Evolutionary conservation across 2,888 invertebrate species (phyloP), one percentile per base, ranked within the genome.

Genomic region (Polylopha cassiicola): DNA sequence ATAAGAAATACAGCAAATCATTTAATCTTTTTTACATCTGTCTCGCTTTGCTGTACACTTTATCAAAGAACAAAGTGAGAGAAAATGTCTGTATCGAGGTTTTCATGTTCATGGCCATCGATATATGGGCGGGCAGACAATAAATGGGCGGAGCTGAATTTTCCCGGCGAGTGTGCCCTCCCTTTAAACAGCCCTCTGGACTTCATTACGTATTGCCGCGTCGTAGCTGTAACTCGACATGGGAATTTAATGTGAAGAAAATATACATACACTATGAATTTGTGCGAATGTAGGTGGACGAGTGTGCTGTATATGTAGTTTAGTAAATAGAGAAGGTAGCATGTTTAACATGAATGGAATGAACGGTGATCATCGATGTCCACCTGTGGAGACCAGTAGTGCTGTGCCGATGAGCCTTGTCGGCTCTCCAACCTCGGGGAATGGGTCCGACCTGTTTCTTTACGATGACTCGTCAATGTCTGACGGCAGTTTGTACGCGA

Each of bases 401-500:
- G 58, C 54, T 2, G 56, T 55, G 10, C 57, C 68, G 2, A 43
- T 59, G 30, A 46, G 58, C 2, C 50, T 57, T 39, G 68, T 54
- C 24, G 61, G 66, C 13, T 77, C 75, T 41, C 88, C 84, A 36
- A 87, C 70, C 55, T 89, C 75, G 51, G 71, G 61, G 0, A 89
- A 84, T 21, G 88, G 90, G 34, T 89, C 91, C 1, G 93, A 93
- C 63, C 86, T 92, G 60, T 91, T 90, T 59, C 80, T 92, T n/a
- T 91, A 90, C 50, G 89, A 89, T 57, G 87, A 88, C 65, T 87
- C 68, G 3, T 86, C 85, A 0, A 76, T 84, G 76, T 85, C 84
- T 32, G 89, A 90, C 55, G 92, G 92, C 37, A 90, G 89, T 55
- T 87, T 90, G 46, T 94, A 92, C 65, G 91, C 91, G 46, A 94